Evolutionary conservation across 92 coral and sea anemone genomes (phyloP), one percentile per base, ranked within the genome.

Genomic region (Parazoanthus darwini): DNA sequence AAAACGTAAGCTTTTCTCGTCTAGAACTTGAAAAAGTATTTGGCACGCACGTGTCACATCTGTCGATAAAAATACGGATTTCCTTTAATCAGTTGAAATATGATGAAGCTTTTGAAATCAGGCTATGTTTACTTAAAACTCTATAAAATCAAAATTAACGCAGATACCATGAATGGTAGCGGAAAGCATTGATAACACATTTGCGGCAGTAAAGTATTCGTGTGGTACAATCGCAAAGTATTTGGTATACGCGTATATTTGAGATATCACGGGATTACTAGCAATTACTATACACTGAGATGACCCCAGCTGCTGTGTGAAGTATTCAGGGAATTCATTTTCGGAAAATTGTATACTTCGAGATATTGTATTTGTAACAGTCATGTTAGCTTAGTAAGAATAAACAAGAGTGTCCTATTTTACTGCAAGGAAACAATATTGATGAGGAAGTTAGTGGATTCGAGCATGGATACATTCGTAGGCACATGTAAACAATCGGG

Each of bases 241-340:
- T 71, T n/a, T 70, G 76, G 4, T 71, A 26, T 71, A 71, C 33
- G 76, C 76, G 76, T 26, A 71, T 71, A 26, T 71, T 71, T 71
- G 35, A 26, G 76, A 71, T 71, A 35, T 71, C 76, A 35, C 29
- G 76, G 76, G 76, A 71, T 71, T 71, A 71, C 4, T 71, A 2
- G 38, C 38, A 71, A 71, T 71, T 71, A 71, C 76, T 71, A n/a
- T 71, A 71, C 26, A 71, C 29, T 71, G 33, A 26, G 76, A 71
- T 76, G 54, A 38, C n/a, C 54, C 3, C 36, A 76, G 7, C 54
- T 76, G 15, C 20, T 76, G 25, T 39, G 20, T 43, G 13, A 39
- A 42, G 26, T 18, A 76, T 20, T 76, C n/a, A 16, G 46, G 80
- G 80, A 76, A 76, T 76, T 76, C 23, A 58, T 20, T 58, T 48